Percentiles rank a stretch among this genome's conserved stretches.
Conservation (phyloP, 2,888 invertebrate genomes). For the Aspidiotus destructor region DNA sequence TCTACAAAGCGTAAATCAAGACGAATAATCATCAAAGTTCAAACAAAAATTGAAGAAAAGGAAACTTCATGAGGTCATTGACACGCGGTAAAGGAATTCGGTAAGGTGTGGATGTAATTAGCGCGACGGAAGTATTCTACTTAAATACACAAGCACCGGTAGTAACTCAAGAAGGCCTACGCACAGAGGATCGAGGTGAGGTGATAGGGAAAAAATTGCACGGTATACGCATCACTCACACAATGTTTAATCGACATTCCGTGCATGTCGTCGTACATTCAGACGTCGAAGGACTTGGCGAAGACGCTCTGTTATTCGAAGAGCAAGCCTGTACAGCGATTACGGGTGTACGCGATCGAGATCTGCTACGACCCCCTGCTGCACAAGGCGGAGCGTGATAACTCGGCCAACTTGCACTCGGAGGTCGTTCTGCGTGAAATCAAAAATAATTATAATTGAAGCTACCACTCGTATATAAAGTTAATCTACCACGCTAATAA, state of each 20-base stretch:
- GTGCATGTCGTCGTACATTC: slow-evolving; percentile 54
- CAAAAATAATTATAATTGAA: slow-evolving; percentile 1
- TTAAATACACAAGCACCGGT: too few species aligned
- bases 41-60: too few species aligned
- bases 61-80: too few species aligned
- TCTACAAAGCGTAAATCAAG: too few species aligned
- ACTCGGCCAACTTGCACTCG: slow-evolving; percentile 40
- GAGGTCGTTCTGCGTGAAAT: slow-evolving; percentile 34
- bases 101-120: too few species aligned
- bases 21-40: too few species aligned
- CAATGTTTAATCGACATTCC: slow-evolving; percentile 76
- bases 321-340: slow-evolving; percentile 40
- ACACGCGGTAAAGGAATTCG: too few species aligned
- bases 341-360: slow-evolving; percentile 50
- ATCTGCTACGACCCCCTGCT: slow-evolving; percentile 54
- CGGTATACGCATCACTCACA: slow-evolving; percentile 53
- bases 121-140: too few species aligned
- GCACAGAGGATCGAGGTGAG: too few species aligned
- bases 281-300: slow-evolving; percentile 38
- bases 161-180: too few species aligned
- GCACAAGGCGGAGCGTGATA: slow-evolving; percentile 67
- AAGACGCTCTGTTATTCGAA: slow-evolving; percentile 2
- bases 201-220: too few species aligned
- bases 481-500: neutral
- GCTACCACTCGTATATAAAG: neutral